Conservation (phyloP, 2,888 invertebrate genomes). For the Hybos culiciformis region DNA sequence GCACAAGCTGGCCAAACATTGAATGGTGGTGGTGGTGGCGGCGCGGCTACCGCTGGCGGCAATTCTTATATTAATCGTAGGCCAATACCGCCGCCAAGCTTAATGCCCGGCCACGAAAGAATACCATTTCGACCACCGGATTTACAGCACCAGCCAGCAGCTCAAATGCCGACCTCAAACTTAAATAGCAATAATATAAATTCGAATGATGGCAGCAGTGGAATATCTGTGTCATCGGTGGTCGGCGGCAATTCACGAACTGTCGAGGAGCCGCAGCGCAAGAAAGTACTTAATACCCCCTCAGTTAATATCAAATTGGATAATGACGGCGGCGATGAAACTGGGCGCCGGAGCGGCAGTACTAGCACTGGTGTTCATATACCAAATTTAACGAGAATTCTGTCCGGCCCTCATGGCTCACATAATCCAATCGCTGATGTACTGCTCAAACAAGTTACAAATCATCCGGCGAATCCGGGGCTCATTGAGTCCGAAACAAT, state of each 20-base stretch:
- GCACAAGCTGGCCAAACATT: conserved; percentile 9
- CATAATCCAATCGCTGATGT: conserved; percentile 72
- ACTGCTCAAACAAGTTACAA: conserved; percentile 52
- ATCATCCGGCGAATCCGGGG: conserved; percentile 32
- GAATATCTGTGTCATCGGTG: conserved; percentile 11
- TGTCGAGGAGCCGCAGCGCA: conserved; percentile 30
- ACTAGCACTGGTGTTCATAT: conserved; percentile 44
- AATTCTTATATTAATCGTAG: conserved; percentile 49
- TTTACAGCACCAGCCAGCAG: conserved; percentile 14
- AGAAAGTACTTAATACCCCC: conserved; percentile 62
- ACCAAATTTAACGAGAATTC: conserved; percentile 70
- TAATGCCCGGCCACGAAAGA: conserved; percentile 67
- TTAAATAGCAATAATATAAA: not conserved
- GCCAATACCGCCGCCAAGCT: conserved; percentile 70
- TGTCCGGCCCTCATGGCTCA: conserved; percentile 73
- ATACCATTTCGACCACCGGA: conserved; percentile 63
- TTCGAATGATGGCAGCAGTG: not conserved
- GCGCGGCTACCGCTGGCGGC: conserved; percentile 23
- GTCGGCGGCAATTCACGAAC: conserved; percentile 9
- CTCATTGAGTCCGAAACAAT: conserved; percentile 5
- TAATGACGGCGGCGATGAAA: conserved; percentile 30
- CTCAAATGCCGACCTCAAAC: not conserved
- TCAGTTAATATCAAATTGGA: conserved; percentile 43
- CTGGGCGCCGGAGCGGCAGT: conserved; percentile 31
- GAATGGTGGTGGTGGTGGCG: conserved; percentile 4